Evolutionary conservation across 2,888 invertebrate genomes (phyloP).

Genomic region (Lutraria lutraria): DNA sequence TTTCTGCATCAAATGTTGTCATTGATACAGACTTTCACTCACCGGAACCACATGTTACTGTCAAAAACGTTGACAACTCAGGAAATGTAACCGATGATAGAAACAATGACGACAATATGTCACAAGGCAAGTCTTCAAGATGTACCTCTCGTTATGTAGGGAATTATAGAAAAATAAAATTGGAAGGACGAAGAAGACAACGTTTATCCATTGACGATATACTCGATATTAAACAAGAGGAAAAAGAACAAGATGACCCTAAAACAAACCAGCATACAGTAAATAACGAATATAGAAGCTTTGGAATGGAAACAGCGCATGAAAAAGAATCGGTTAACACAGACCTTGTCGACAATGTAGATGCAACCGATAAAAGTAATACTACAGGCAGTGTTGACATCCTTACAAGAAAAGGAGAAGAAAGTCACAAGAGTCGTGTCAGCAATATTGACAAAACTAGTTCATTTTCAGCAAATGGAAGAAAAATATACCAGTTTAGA

Average conservation of each 20-base stretch:
- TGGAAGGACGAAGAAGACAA: conserved; percentile 39
- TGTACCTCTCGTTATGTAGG: background rate
- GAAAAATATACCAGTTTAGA: background rate
- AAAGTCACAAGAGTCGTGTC: background rate
- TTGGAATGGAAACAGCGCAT: background rate
- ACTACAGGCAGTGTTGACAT: background rate
- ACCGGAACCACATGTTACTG: background rate
- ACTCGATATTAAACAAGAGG: background rate
- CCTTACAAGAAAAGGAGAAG: background rate
- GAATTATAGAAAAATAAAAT: conserved; percentile 30
- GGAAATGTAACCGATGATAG: background rate
- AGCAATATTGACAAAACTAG: background rate
- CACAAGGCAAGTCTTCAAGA: background rate
- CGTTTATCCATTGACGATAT: conserved; percentile 28
- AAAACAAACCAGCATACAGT: background rate
- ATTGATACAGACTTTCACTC: conserved; percentile 1
- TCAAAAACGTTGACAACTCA: background rate
- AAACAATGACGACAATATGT: background rate
- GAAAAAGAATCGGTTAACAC: background rate
- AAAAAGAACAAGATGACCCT: background rate
- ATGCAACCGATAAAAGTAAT: background rate
- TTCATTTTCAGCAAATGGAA: background rate
- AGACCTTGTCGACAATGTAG: background rate
- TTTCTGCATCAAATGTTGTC: conserved; percentile 37
- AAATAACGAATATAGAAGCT: background rate